A percentile compares a stretch with the other conserved stretches of the same genome.
These are phyloP conservation scores for Pristionchus fissidentatus DNA, from an alignment of 2,888 invertebrate species.

Conservation along the genomic window DNA sequence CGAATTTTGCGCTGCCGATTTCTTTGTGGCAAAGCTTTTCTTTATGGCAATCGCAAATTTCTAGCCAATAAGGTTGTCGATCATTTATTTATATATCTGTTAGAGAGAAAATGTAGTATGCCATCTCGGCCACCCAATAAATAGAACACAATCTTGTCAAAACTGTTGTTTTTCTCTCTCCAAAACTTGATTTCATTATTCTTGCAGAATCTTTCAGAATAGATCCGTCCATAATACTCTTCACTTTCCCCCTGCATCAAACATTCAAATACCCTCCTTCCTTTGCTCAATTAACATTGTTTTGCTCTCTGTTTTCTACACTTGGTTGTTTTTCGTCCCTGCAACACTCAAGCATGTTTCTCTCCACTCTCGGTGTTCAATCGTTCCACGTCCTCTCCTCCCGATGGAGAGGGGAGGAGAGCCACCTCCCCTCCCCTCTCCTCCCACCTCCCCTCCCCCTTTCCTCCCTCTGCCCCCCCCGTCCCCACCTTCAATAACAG, in stretches of 20 bases:
- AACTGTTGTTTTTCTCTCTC: neutral
- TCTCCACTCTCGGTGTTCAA: conserved; percentile 2
- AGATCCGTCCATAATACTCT: conserved; percentile 9
- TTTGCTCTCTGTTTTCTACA: neutral
- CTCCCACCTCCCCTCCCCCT: neutral
- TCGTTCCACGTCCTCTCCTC: conserved; percentile 14
- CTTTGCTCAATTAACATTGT: conserved; percentile 24
- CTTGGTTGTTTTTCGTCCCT: neutral
- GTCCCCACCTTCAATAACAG: conserved; percentile 28
- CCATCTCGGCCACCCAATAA: neutral
- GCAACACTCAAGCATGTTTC: conserved; percentile 37
- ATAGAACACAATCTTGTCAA: neutral
- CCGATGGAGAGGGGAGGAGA: conserved; percentile 13
- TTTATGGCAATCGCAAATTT: no score
- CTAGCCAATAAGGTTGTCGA: no score
- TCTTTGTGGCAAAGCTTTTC: no score
- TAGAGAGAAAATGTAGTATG: no score
- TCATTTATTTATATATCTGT: no score
- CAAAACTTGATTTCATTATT: neutral
- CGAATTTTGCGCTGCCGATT: no score
- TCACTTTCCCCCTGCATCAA: neutral
- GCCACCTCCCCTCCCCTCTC: conserved; percentile 12
- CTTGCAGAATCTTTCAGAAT: neutral
- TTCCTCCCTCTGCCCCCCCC: no score
- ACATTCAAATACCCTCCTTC: neutral